phyloP scores from a whole-genome alignment of 2,888 invertebrate species.

The Dioctria rufipes region DNA sequence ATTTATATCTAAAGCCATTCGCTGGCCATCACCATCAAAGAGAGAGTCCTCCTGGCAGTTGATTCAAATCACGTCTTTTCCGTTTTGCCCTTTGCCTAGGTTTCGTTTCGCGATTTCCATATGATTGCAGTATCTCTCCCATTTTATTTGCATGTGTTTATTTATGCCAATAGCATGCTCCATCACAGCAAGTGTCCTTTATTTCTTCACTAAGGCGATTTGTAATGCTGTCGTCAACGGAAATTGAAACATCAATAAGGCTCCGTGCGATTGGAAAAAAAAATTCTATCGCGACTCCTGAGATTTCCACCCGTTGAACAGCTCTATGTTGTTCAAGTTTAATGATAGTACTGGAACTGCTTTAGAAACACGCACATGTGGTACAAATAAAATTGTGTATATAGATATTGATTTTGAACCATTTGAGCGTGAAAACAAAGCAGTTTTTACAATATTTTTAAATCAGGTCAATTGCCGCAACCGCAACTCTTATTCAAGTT shows the following conservation, averaged over 20 bases:
- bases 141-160: slow-evolving; percentile 34
- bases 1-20: not conserved
- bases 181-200: slow-evolving; percentile 43
- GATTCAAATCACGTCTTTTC: slow-evolving; percentile 53
- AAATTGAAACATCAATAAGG: slow-evolving; percentile 64
- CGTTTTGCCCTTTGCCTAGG: slow-evolving; percentile 13
- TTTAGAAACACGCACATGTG: slow-evolving; percentile 36
- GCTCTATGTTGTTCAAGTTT: not conserved
- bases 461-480: slow-evolving; percentile 40
- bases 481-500: not conserved
- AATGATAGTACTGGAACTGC: slow-evolving; percentile 34
- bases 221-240: slow-evolving; percentile 64
- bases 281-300: slow-evolving; percentile 44
- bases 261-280: slow-evolving; percentile 58
- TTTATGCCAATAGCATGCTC: slow-evolving; percentile 24
- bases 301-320: not conserved
- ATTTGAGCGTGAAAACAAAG: slow-evolving; percentile 21
- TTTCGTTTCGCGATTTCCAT: slow-evolving; percentile 41
- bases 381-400: slow-evolving; percentile 11
- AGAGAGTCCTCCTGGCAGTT: slow-evolving; percentile 25
- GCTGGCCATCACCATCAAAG: slow-evolving; percentile 24
- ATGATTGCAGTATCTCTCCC: slow-evolving; percentile 47
- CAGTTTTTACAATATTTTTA: slow-evolving; percentile 23
- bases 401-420: slow-evolving; percentile 27
- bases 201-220: slow-evolving; percentile 59